Percentiles rank a stretch among this genome's conserved stretches.
Evolutionary conservation across 2,888 invertebrate species (phyloP).

Genomic region (Tillus elongatus): DNA sequence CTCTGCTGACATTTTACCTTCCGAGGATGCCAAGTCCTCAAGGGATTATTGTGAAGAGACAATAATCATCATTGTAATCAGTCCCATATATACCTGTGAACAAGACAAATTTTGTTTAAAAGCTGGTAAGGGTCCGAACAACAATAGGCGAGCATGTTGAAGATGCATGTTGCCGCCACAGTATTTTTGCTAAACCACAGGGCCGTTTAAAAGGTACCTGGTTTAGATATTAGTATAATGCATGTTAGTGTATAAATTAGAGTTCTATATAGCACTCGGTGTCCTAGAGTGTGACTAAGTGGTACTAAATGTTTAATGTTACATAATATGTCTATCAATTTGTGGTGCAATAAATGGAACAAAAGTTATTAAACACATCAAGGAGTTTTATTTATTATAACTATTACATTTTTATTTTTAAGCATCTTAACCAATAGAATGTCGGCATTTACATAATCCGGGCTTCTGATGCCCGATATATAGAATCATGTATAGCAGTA

Average conservation of each 20-base stretch:
- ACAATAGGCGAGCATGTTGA: conserved; percentile 32
- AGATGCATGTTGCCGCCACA: conserved; percentile 24
- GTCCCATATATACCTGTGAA: conserved; percentile 30
- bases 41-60: conserved; percentile 45
- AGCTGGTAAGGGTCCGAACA: conserved; percentile 47
- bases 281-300: conserved; percentile 24
- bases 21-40: conserved; percentile 29
- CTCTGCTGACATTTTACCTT: conserved; percentile 28
- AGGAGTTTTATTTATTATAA: conserved; percentile 18
- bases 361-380: conserved; percentile 26
- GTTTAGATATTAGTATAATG: conserved; percentile 26
- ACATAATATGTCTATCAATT: conserved; percentile 30
- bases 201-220: conserved; percentile 29
- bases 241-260: conserved; percentile 26
- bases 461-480: no score
- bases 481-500: no score
- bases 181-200: conserved; percentile 27
- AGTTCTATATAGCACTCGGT: conserved; percentile 26
- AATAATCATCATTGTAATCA: conserved; percentile 42
- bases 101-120: conserved; percentile 31
- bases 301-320: conserved; percentile 39
- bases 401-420: no score
- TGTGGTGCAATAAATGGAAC: conserved; percentile 40
- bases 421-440: no score
- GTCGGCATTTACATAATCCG: no score